Evolutionary conservation across 2,797 vertebrate species (phyloP), one percentile per base, ranked within the genome.

Genomic region (Telmatherina bonti): DNA sequence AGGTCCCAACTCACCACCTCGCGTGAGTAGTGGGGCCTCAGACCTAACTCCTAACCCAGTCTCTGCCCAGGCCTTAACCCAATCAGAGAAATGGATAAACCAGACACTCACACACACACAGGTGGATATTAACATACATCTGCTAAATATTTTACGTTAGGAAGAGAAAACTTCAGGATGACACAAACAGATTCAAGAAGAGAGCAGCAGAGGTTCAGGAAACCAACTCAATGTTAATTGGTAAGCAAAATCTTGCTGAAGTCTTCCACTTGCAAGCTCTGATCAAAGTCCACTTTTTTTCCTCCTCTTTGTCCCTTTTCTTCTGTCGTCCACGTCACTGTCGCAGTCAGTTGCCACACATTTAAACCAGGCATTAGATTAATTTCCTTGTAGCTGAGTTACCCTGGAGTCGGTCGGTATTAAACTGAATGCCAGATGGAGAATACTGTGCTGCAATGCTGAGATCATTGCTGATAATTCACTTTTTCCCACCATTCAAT

Each of bases 391-490:
- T 65, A 82, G 87, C 79, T 87, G 89, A 93, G 74, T 88, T 83
- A 83, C 87, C 59, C 82, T 10, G 66, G 72, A 79, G 80, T 83
- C 81, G 45, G 78, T 70, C 79, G 59, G 74, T 57, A 80, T 81
- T 89, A 84, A 92, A 86, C 77, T 80, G 54, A 74, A 65, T 38
- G 82, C 87, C 91, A 92, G 89, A 92, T 90, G 90, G 86, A 90
- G 87, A 87, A 79, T 68, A 65, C 74, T 9, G 70, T 41, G 76
- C 76, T 66, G 45, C 60, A 33, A 60, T 55, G 64, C 81, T 93
- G 92, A 94, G 90, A 92, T 94, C 90, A 92, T 74, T 86, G 89
- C 76, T 90, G 89, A 92, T 93, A 91, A 93, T 91, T 91, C 85
- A 80, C 85, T 80, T 88, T 92, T 91, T 91, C 90, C 89, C 81